A percentile compares a stretch with the other conserved stretches of the same genome.
These are phyloP conservation scores for Plecotus auritus DNA, from an alignment of 2,113 vertebrate species.

Conservation along the genomic window DNA sequence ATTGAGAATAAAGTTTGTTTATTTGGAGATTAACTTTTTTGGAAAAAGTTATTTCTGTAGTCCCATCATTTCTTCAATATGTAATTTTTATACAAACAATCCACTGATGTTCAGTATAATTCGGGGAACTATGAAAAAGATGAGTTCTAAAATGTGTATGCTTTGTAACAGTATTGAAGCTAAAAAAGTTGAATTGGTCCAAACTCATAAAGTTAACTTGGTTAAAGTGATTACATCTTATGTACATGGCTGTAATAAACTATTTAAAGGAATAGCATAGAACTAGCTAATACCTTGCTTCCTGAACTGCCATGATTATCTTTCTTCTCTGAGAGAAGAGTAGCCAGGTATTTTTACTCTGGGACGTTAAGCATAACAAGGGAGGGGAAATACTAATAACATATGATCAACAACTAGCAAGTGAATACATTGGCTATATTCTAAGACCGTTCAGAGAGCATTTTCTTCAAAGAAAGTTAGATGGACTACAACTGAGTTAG, in stretches of 20 bases:
- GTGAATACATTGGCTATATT: slow-evolving; percentile 5
- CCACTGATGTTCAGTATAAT: not conserved
- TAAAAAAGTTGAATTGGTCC: not conserved
- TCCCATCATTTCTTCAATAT: not conserved
- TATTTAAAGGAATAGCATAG: not conserved
- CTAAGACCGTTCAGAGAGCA: not conserved
- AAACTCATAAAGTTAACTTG: not conserved
- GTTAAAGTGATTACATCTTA: not conserved
- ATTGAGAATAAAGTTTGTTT: not conserved
- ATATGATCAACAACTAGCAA: not conserved
- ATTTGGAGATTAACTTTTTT: not conserved
- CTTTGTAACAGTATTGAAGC: not conserved
- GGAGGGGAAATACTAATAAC: not conserved
- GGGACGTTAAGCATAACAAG: not conserved
- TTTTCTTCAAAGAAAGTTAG: not conserved
- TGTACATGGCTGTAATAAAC: not conserved
- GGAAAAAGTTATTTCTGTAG: not conserved
- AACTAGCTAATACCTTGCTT: not conserved
- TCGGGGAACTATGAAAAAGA: not conserved
- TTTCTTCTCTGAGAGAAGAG: slow-evolving; percentile 5
- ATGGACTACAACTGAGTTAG: not conserved
- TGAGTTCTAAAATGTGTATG: not conserved
- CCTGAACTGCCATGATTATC: not conserved
- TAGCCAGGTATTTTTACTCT: not conserved
- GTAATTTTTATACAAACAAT: not conserved